phyloP scores from a whole-genome alignment of 2,797 vertebrate genomes.

The Enoplosus armatus region DNA sequence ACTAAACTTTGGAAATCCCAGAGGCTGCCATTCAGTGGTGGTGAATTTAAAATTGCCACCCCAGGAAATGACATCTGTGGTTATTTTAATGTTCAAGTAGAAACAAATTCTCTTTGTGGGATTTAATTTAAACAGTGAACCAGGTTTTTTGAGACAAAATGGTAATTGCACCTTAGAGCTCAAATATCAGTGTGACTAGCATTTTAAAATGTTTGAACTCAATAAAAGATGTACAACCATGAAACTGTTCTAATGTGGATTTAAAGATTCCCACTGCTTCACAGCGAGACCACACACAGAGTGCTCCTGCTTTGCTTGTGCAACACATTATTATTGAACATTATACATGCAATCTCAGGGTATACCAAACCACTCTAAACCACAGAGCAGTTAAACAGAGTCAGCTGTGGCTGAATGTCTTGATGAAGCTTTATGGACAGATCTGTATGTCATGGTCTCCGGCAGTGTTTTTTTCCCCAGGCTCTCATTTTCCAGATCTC shows the following conservation, averaged over 20 bases:
- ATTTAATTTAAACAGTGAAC: not conserved
- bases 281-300: constrained; percentile 34
- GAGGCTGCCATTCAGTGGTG: not conserved
- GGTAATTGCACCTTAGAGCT: not conserved
- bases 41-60: not conserved
- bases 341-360: constrained; percentile 13
- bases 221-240: not conserved
- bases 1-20: constrained; percentile 23
- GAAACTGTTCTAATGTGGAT: constrained; percentile 1
- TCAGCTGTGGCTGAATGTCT: constrained; percentile 20
- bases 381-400: constrained; percentile 32
- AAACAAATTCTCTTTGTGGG: not conserved
- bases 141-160: not conserved
- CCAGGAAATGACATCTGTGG: not conserved
- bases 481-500: constrained; percentile 57
- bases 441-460: constrained; percentile 40
- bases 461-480: constrained; percentile 21
- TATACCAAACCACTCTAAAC: constrained; percentile 3
- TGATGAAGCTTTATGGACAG: constrained; percentile 37
- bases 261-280: not conserved
- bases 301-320: constrained; percentile 1
- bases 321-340: constrained; percentile 25
- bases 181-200: not conserved
- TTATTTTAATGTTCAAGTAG: not conserved
- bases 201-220: not conserved